Evolutionary conservation across 2,113 vertebrate species (phyloP), one percentile per base, ranked within the genome.

Genomic region (Serinus canaria): DNA sequence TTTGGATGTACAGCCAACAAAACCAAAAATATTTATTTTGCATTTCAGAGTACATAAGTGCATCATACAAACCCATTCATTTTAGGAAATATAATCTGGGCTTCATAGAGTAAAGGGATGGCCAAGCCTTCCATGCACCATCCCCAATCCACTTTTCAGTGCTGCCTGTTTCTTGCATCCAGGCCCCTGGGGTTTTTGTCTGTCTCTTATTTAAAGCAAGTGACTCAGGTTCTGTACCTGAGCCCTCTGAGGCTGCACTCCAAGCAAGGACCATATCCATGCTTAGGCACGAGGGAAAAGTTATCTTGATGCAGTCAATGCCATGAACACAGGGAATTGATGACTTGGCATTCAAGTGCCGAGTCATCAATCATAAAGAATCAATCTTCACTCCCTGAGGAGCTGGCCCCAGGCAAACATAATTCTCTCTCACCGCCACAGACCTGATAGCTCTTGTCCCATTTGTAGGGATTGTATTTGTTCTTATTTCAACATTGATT

Each of bases 301-400:
- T 97, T 98, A 98, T 97, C 97, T 97, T 98, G 98, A 98, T 97
- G 97, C 95, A 47, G 95, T 98, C 97, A 62, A 44, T 97, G 97
- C 96, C 92, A 95, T 96, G 97, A 97, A 97, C 95, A 22, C 74
- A 96, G 92, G 97, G 97, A 97, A 97, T 90, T 98, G 98, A 98
- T 98, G 98, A 98, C 97, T 98, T 97, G 97, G 98, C 97, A 98
- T 98, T 97, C 97, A 96, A 97, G 97, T 97, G 85, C 95, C 31
- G 16, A 98, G 96, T 97, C 97, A 98, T 98, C 98, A 97, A 97
- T 98, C 98, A 98, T 97, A 97, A 94, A 97, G 97, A 98, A 98
- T 98, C 98, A 98, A 98, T 98, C 97, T 97, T 86, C 6, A 13
- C 82, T 98, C 98, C 97, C 98, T 89, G 69, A 95, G 97, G 97